phyloP scores from a whole-genome alignment of 2,113 vertebrate genomes.

The Nestor notabilis region DNA sequence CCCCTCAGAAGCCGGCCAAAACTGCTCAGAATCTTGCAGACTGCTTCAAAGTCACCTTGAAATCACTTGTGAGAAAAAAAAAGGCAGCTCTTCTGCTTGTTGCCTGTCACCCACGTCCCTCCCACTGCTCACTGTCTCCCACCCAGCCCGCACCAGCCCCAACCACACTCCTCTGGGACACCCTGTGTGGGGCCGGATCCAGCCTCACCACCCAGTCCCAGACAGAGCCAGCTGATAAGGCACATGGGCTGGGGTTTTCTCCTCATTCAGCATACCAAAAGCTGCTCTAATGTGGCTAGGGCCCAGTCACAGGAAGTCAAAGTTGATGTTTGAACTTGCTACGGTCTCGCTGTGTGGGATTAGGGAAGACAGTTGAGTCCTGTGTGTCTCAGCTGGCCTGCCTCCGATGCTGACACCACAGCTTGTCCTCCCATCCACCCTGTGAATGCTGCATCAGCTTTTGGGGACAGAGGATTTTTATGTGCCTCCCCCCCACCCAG shows the following conservation, averaged over 20 bases:
- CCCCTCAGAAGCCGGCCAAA: neutral
- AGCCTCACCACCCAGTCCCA: neutral
- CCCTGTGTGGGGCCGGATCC: accelerated
- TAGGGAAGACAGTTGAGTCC: neutral
- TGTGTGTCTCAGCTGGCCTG: neutral
- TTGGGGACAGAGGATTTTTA: neutral
- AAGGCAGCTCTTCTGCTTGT: neutral
- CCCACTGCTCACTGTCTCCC: neutral
- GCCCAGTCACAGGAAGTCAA: neutral
- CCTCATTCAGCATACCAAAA: neutral
- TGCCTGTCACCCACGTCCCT: neutral
- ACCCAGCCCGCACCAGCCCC: neutral
- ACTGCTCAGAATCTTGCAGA: neutral
- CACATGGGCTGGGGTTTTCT: neutral
- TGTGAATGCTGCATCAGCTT: neutral
- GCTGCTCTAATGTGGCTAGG: neutral
- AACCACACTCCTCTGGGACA: neutral
- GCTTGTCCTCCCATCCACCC: neutral
- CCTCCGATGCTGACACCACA: neutral
- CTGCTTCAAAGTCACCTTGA: constrained; percentile 28
- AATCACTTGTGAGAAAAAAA: neutral
- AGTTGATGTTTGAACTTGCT: neutral
- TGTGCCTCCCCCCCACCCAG: accelerated
- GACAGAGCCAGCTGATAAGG: neutral
- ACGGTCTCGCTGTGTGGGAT: neutral